phyloP scores from a whole-genome alignment of 1,140 invertebrate species.

The Homalodisca vitripennis region DNA sequence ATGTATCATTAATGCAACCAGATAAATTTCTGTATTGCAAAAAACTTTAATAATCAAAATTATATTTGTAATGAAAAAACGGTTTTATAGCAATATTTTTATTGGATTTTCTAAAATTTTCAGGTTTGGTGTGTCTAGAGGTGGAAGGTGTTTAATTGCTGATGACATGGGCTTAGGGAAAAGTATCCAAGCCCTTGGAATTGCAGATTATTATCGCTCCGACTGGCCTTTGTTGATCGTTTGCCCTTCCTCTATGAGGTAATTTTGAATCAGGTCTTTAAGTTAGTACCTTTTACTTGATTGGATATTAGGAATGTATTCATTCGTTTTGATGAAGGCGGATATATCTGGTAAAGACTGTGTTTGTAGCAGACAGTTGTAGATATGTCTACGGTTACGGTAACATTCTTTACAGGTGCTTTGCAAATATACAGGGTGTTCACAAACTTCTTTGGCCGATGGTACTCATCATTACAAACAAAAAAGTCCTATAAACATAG shows the following conservation, averaged over 20 bases:
- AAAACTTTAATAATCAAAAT: background rate
- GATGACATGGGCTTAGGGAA: conserved; percentile 99
- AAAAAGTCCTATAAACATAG: too few species aligned
- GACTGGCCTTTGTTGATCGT: conserved; percentile 93
- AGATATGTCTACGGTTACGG: too few species aligned
- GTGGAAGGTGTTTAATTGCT: conserved; percentile 76
- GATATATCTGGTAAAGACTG: too few species aligned
- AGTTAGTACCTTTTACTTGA: too few species aligned
- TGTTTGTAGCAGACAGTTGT: too few species aligned
- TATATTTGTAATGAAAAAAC: background rate
- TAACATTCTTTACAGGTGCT: background rate
- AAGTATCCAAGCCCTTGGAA: conserved; percentile 91
- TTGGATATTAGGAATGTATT: too few species aligned
- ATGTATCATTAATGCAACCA: background rate
- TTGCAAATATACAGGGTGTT: background rate
- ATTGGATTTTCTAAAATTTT: conserved; percentile 12
- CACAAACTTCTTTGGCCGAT: background rate
- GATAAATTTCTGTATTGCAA: background rate
- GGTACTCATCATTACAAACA: too few species aligned
- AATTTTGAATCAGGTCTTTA: too few species aligned
- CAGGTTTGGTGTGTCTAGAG: conserved; percentile 70
- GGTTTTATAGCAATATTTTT: background rate
- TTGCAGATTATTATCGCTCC: conserved; percentile 81
- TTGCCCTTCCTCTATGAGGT: conserved; percentile 80
- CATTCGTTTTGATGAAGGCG: too few species aligned